Evolutionary conservation across 2,113 vertebrate species (phyloP), one percentile per base, ranked within the genome.

Genomic region (Gasterosteus nipponicus): DNA sequence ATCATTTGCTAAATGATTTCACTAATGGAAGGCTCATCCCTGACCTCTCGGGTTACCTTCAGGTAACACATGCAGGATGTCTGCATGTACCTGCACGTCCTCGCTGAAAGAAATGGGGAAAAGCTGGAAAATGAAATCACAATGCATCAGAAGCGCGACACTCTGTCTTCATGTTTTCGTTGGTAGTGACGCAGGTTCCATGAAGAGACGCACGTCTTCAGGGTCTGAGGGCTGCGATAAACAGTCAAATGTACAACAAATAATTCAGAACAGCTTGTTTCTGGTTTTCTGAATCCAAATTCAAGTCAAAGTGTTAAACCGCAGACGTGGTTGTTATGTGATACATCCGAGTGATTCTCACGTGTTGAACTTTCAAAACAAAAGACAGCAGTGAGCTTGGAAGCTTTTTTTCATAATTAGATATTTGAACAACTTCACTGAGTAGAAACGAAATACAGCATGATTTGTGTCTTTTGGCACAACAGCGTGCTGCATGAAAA

Each of bases 31-130:
- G 14, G n/a, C 49, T 73, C 86, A 74, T 75, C 79, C 47, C 63
- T 78, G 83, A 88, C 86, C 88, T 85, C 84, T 92, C 82, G 15
- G 87, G 82, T 89, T 89, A 78, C 90, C 68, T 33, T 63, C 31
- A 26, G 79, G 22, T 26, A 26, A 71, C 67, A 87, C 78, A 76
- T 78, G 59, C 84, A 92, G 91, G 92, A 93, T 86, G 87, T 91
- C 73, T 88, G 83, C 92, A 60, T 86, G 92, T 86, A 82, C 82
- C 64, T 77, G 81, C 92, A 93, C 7, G 80, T 91, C 90, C 80
- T 82, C 44, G 57, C 59, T 66, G 83, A 87, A 92, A 91, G 92
- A 83, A 77, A 86, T 69, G 84, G 82, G 22, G 78, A 87, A 74
- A 64, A 73, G 69, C 58, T 87, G 74, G 71, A 80, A 89, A 88